Evolutionary conservation across 2,888 invertebrate genomes (phyloP), one percentile per base, ranked within the genome.

Genomic region (Cremastobaeus sp.): DNA sequence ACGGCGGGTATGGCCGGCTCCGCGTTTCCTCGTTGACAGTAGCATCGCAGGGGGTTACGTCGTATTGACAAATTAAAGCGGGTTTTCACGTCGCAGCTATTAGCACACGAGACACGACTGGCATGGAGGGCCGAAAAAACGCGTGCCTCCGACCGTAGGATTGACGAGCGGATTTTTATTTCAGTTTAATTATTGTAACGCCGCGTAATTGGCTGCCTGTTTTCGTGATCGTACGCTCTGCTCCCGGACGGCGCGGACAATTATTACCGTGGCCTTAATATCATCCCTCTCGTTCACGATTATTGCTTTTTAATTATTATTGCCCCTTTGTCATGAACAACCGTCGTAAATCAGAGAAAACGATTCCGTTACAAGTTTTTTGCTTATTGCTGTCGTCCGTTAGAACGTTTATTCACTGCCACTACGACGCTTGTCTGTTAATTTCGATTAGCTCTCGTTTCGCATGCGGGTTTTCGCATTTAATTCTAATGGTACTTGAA

Each of bases 141-240:
- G 25, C 48, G 12, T 20, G 43, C 32, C 48, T 32, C 41, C 14
- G 71, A 65, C 65, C 54, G 54, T 55, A 64, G 60, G 66, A 79
- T 83, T 81, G 82, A 84, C 82, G 82, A 81, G 76, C 76, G 79
- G 80, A 84, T 83, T 84, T 85, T 85, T 84, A 84, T 83, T 83
- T 80, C 81, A 78, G 78, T 84, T 86, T 84, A 85, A 86, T 85
- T 84, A 84, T 84, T 80, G 81, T 79, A 78, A 79, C 79, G 81
- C 76, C 73, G 77, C 78, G 76, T 82, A 83, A 83, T 82, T 81
- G 79, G 77, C 57, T 64, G 65, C 76, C 73, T 72, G 78, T 75
- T 77, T 69, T 74, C 74, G 47, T 65, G 65, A 73, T 60, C 72
- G 57, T 70, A 57, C 50, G 20, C 66, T 70, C 43, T 55, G 59